phyloP scores from a whole-genome alignment of 1,140 invertebrate genomes.

The Potamilus streckersoni region DNA sequence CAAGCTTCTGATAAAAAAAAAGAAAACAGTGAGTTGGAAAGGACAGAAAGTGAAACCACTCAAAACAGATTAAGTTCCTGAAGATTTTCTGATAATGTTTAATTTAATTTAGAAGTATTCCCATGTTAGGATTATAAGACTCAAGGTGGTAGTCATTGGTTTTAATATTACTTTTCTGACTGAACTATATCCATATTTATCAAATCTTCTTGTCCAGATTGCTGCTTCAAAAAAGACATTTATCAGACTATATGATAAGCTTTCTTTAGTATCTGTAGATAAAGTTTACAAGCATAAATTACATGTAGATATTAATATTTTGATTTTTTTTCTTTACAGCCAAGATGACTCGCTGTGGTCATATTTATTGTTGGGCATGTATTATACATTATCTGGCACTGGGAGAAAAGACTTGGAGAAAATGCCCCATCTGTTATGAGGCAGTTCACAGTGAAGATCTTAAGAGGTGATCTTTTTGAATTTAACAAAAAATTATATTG shows the following conservation, averaged over 20 bases:
- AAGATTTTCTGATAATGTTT: not conserved
- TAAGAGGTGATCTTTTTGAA: constrained; percentile 76
- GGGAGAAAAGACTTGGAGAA: constrained; percentile 63
- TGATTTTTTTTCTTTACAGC: constrained; percentile 72
- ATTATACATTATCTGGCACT: constrained; percentile 90
- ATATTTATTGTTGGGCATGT: constrained; percentile 96
- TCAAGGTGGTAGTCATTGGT: too few relatives aligned
- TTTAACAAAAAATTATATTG: too few relatives aligned
- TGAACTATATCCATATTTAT: too few relatives aligned
- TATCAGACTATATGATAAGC: too few relatives aligned
- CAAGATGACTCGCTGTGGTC: constrained; percentile 94
- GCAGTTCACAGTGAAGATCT: constrained; percentile 76
- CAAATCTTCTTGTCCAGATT: too few relatives aligned
- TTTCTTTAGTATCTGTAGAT: not conserved
- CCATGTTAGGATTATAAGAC: too few relatives aligned
- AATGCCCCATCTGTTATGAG: constrained; percentile 66
- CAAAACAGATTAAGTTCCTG: not conserved
- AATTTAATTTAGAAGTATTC: too few relatives aligned
- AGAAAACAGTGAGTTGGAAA: not conserved
- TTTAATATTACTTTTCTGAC: too few relatives aligned
- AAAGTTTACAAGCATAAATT: not conserved
- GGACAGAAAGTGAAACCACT: not conserved
- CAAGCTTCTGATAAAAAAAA: too few relatives aligned
- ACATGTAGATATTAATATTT: not conserved
- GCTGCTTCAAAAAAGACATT: too few relatives aligned